These are phyloP conservation scores for Holothuria scabra DNA, from an alignment of 53 echinoderm and acorn worm species.

Conservation along the genomic window DNA sequence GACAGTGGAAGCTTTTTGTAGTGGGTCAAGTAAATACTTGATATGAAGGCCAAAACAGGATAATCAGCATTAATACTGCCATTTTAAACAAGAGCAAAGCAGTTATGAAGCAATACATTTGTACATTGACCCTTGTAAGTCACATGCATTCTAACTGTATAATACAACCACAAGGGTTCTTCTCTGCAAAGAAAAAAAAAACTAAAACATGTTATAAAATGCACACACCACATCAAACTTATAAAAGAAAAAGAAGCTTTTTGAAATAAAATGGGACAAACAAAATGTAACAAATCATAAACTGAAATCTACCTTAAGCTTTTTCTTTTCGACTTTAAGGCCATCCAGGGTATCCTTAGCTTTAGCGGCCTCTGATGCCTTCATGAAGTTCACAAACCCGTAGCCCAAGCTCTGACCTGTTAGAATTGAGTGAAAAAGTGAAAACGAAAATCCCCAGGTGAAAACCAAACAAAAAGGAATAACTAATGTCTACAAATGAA, in stretches of 20 bases:
- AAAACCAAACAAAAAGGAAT: conserved; percentile 64
- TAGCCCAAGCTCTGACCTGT: conserved; percentile 99
- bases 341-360: conserved; percentile 94
- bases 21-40: too few species aligned
- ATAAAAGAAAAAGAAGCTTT: too few species aligned
- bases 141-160: conserved; percentile 16
- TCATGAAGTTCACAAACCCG: conserved; percentile 99
- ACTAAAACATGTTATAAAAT: too few species aligned
- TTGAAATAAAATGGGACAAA: conserved; percentile 40
- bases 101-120: conserved; percentile 26
- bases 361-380: conserved; percentile 93
- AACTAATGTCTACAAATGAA: conserved; percentile 41
- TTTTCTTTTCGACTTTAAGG: conserved; percentile 90
- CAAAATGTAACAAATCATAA: conserved; percentile 31
- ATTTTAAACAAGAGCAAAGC: conserved; percentile 21
- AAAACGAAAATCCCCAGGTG: conserved; percentile 68
- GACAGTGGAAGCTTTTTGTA: too few species aligned
- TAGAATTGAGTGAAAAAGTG: conserved; percentile 58
- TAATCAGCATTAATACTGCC: too few species aligned
- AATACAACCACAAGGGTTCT: too few species aligned
- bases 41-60: too few species aligned
- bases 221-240: too few species aligned
- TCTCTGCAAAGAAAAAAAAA: too few species aligned
- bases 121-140: background rate
- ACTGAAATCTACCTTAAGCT: conserved; percentile 79